These are phyloP conservation scores for Drosophila lini DNA, from an alignment of 1,140 invertebrate species.

Conservation along the genomic window DNA sequence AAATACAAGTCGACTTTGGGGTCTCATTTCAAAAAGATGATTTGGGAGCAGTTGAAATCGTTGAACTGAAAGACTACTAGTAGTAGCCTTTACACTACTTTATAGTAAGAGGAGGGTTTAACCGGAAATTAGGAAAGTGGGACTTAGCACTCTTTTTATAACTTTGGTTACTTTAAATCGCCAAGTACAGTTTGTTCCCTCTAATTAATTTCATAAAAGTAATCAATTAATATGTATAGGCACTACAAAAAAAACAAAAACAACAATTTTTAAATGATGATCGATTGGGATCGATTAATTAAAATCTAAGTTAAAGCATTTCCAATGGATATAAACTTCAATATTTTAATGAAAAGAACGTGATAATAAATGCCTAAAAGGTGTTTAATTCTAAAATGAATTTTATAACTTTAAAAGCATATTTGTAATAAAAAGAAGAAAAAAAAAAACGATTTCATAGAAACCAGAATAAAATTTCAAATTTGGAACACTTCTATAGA, in stretches of 20 bases:
- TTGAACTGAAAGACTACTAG: not conserved
- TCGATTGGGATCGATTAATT: not conserved
- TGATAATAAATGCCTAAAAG: not conserved
- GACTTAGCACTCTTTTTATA: not conserved
- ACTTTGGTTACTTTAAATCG: not conserved
- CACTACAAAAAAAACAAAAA: not conserved
- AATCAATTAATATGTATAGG: slow-evolving; percentile 2
- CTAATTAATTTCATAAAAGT: not conserved
- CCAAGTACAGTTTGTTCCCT: too few species aligned
- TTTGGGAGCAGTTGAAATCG: not conserved
- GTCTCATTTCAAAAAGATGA: not conserved
- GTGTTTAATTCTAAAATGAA: too few species aligned
- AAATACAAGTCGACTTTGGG: not conserved
- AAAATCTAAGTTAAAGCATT: not conserved
- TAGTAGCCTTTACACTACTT: not conserved
- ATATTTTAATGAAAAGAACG: not conserved
- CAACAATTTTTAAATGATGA: not conserved
- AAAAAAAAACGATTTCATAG: not conserved
- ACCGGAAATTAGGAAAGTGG: not conserved
- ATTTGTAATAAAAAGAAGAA: not conserved
- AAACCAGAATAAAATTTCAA: not conserved
- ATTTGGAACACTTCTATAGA: too few species aligned
- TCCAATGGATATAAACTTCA: not conserved
- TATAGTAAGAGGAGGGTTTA: not conserved
- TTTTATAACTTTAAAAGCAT: not conserved